Conservation (phyloP, 2,888 invertebrate genomes). For the Drosophila imparisetae region DNA sequence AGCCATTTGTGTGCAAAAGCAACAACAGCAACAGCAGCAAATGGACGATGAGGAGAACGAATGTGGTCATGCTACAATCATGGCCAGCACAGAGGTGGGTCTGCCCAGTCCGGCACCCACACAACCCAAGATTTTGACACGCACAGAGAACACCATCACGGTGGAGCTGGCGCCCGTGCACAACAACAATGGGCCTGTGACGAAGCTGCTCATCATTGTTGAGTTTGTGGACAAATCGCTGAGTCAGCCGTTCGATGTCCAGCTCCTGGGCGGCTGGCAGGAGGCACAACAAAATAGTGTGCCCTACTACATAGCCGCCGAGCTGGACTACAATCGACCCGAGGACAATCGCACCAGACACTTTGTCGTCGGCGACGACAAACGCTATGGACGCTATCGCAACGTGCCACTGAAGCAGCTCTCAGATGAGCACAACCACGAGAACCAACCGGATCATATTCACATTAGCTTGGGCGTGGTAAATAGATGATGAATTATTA, state of each 20-base stretch:
- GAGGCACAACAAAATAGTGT: slow-evolving; percentile 88
- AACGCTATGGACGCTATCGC: slow-evolving; percentile 89
- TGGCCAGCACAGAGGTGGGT: slow-evolving; percentile 90
- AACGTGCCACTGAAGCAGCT: slow-evolving; percentile 89
- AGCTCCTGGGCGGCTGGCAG: slow-evolving; percentile 88
- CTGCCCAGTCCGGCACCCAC: slow-evolving; percentile 89
- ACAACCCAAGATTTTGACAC: slow-evolving; percentile 88
- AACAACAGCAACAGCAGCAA: background rate
- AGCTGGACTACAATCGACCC: slow-evolving; percentile 87
- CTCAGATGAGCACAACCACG: slow-evolving; percentile 45
- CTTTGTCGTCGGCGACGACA: slow-evolving; percentile 92
- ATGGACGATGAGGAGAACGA: slow-evolving; percentile 21
- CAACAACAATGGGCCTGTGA: slow-evolving; percentile 92
- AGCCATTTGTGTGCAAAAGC: slow-evolving; percentile 86
- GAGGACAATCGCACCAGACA: slow-evolving; percentile 86
- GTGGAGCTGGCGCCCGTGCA: slow-evolving; percentile 89
- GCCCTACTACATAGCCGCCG: slow-evolving; percentile 93
- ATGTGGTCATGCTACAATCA: slow-evolving; percentile 87
- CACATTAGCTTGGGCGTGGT: slow-evolving; percentile 90
- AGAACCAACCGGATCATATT: slow-evolving; percentile 86
- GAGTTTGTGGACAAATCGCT: slow-evolving; percentile 88
- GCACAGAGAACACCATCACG: slow-evolving; percentile 87
- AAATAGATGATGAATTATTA: slow-evolving; percentile 83
- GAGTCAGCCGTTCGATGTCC: slow-evolving; percentile 87
- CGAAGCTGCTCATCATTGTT: slow-evolving; percentile 90